phyloP scores from a whole-genome alignment of 2,797 vertebrate genomes.

The Phrynocephalus forsythii region DNA sequence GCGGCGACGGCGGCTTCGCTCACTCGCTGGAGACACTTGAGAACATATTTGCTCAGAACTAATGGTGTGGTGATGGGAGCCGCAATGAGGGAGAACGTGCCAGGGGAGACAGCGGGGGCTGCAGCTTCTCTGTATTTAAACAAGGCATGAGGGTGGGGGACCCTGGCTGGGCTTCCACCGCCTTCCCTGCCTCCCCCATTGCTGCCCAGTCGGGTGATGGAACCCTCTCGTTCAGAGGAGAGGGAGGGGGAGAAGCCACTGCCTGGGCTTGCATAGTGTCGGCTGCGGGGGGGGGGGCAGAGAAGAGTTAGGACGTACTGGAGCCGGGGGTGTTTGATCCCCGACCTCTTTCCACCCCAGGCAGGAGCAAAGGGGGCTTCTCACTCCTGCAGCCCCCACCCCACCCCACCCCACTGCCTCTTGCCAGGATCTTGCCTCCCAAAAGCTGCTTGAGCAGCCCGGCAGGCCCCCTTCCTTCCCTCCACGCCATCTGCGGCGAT shows the following conservation, averaged over 20 bases:
- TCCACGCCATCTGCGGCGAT: constrained; percentile 64
- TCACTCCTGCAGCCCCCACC: neutral
- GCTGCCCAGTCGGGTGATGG: constrained; percentile 13
- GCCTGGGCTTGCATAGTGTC: too few relatives aligned
- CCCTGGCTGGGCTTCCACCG: neutral
- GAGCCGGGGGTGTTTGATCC: too few relatives aligned
- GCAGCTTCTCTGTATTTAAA: constrained; percentile 13
- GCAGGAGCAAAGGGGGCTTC: neutral
- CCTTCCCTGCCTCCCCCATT: neutral
- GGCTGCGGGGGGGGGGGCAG: too few relatives aligned
- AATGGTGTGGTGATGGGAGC: constrained; percentile 10
- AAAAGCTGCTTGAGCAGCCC: neutral
- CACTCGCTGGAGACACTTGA: neutral
- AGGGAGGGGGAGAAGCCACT: neutral
- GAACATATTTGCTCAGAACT: constrained; percentile 27
- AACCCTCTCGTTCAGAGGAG: neutral
- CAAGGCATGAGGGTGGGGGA: constrained; percentile 33
- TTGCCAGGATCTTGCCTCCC: constrained; percentile 2
- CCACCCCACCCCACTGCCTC: too few relatives aligned
- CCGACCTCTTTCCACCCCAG: too few relatives aligned
- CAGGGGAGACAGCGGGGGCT: neutral
- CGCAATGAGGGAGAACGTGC: neutral
- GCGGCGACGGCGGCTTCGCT: neutral
- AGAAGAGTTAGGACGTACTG: too few relatives aligned
- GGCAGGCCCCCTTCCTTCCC: constrained; percentile 51